A percentile compares a stretch with the other conserved stretches of the same genome.
Evolutionary conservation across 1,140 invertebrate genomes (phyloP).

Genomic region (Cepaea nemoralis): DNA sequence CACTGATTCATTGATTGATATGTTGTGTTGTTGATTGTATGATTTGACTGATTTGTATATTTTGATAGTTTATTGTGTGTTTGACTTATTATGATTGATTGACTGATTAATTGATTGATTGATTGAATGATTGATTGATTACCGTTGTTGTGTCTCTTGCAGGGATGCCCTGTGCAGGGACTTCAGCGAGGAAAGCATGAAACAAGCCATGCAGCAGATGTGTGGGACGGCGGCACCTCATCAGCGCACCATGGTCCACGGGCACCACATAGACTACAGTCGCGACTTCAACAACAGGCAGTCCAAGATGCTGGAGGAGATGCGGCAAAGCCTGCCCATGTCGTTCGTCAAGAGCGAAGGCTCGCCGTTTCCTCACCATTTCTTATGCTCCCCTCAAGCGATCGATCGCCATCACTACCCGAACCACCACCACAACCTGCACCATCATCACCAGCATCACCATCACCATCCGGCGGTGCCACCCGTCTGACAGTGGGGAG

Average conservation of each 20-base stretch:
- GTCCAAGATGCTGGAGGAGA: constrained; percentile 31
- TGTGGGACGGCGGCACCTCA: constrained; percentile 22
- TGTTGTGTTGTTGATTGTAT: too few species aligned
- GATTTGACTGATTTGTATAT: too few species aligned
- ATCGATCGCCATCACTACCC: constrained; percentile 22
- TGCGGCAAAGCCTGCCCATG: constrained; percentile 2
- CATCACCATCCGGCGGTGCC: constrained; percentile 30
- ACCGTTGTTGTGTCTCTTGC: background rate
- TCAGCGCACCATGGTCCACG: constrained; percentile 34
- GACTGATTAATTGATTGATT: too few species aligned
- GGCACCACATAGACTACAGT: constrained; percentile 20
- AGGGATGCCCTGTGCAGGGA: constrained; percentile 34
- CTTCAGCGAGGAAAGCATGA: constrained; percentile 33
- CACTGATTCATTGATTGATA: too few species aligned
- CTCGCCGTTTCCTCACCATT: constrained; percentile 21
- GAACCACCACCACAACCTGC: constrained; percentile 17
- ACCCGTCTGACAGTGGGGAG: constrained; percentile 30
- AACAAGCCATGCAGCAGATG: constrained; percentile 41
- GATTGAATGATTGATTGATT: too few species aligned
- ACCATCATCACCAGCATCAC: constrained; percentile 24
- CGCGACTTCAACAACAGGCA: constrained; percentile 33
- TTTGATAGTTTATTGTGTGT: too few species aligned
- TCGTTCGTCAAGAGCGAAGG: constrained; percentile 32
- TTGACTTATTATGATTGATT: too few species aligned
- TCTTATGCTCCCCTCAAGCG: constrained; percentile 23